A percentile compares a stretch with the other conserved stretches of the same genome.
Conservation (phyloP, 2,888 invertebrate species). For the Slavum lentiscoides region DNA sequence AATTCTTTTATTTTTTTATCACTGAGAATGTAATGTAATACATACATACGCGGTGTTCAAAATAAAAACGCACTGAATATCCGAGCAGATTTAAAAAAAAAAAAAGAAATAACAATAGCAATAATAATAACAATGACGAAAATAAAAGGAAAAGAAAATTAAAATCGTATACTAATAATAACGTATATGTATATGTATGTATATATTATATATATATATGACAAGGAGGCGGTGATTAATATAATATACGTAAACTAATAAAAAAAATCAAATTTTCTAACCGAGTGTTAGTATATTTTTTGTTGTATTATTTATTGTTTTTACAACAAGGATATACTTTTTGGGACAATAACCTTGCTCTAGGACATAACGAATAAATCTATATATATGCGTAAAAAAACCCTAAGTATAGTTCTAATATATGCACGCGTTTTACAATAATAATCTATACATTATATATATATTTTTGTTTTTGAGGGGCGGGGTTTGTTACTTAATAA, state of each 20-base stretch:
- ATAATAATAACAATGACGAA: not conserved
- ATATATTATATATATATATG: not conserved
- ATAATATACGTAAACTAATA: not conserved
- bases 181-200: not conserved
- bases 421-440: constrained; percentile 7
- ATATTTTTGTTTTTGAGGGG: not conserved
- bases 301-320: not conserved
- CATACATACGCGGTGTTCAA: not conserved
- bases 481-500: not conserved
- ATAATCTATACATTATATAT: constrained; percentile 29
- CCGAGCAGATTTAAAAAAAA: constrained; percentile 10
- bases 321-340: not conserved
- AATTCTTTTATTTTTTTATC: no score
- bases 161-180: constrained; percentile 31
- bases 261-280: no score
- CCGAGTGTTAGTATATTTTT: no score
- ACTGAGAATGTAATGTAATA: not conserved
- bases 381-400: constrained; percentile 11
- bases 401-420: not conserved
- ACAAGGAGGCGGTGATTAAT: constrained; percentile 10
- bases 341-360: not conserved
- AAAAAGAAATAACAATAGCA: not conserved
- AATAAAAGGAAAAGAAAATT: constrained; percentile 5
- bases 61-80: not conserved
- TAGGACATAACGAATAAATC: constrained; percentile 9